These are phyloP conservation scores for Heterodera filipjevi DNA, from an alignment of 2,888 invertebrate genomes.

Conservation along the genomic window DNA sequence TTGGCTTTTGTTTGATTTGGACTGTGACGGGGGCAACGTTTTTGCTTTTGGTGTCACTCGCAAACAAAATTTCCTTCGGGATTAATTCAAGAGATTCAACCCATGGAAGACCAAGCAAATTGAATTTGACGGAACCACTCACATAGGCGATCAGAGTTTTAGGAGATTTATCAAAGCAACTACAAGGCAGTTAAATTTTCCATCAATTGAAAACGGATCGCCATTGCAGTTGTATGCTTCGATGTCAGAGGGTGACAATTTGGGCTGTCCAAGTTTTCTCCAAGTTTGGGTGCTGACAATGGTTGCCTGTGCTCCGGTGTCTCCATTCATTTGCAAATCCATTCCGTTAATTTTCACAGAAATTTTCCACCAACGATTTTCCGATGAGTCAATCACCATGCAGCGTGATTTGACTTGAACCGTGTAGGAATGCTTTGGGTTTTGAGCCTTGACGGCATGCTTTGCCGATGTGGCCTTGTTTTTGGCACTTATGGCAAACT, in stretches of 20 bases:
- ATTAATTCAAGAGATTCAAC: not conserved
- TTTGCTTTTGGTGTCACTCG: too few relatives aligned
- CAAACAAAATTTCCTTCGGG: not conserved
- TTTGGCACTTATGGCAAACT: constrained; percentile 31
- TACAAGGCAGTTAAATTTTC: not conserved
- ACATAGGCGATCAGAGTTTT: not conserved
- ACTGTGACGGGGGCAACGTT: not conserved
- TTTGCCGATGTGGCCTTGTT: constrained; percentile 30
- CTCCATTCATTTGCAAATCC: constrained; percentile 1
- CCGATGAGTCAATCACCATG: not conserved
- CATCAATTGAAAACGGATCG: not conserved
- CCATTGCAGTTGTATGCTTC: not conserved
- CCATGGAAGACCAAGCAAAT: constrained; percentile 18
- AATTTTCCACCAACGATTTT: not conserved
- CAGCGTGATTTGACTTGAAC: not conserved
- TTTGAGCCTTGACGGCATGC: constrained; percentile 6
- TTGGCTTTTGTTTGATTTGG: not conserved
- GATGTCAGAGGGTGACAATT: not conserved
- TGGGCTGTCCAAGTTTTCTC: constrained; percentile 1
- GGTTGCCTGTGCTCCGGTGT: constrained; percentile 31
- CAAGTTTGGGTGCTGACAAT: constrained; percentile 3
- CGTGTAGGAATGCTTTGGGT: not conserved
- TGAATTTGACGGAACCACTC: not conserved
- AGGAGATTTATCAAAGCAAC: not conserved
- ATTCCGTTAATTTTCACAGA: constrained; percentile 1